These are phyloP conservation scores for Acleris cristana DNA, from an alignment of 2,888 invertebrate species.

Conservation along the genomic window DNA sequence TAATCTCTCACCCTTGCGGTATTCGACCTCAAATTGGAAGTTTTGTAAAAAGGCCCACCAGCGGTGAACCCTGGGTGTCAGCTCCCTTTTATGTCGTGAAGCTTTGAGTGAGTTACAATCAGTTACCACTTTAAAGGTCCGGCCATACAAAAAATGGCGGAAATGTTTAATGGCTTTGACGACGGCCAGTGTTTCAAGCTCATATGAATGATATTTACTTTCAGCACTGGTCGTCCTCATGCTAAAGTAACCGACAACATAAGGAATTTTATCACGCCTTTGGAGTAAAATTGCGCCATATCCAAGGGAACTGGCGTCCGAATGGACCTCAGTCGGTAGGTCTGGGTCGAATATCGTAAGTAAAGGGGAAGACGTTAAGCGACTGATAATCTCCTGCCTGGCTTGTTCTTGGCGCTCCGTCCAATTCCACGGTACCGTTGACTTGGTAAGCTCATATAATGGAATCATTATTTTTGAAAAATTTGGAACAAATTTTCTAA, in stretches of 20 bases:
- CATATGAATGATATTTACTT: too few relatives aligned
- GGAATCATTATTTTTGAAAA: too few relatives aligned
- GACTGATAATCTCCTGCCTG: background rate
- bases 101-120: background rate
- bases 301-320: background rate
- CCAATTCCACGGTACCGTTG: background rate
- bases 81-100: background rate
- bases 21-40: background rate
- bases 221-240: too few relatives aligned
- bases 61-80: background rate
- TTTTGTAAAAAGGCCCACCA: background rate
- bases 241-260: too few relatives aligned
- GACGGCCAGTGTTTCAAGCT: too few relatives aligned
- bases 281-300: background rate
- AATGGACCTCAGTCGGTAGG: background rate
- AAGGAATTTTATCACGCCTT: background rate
- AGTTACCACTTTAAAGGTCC: conserved; percentile 28
- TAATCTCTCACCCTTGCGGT: background rate
- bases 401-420: background rate
- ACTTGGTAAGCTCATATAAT: too few relatives aligned
- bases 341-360: background rate
- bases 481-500: too few relatives aligned
- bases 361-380: background rate
- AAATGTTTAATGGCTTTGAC: too few relatives aligned
- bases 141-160: too few relatives aligned